These are phyloP conservation scores for Myanophis thanlyinensis DNA, from an alignment of 2,113 vertebrate genomes.

Conservation along the genomic window DNA sequence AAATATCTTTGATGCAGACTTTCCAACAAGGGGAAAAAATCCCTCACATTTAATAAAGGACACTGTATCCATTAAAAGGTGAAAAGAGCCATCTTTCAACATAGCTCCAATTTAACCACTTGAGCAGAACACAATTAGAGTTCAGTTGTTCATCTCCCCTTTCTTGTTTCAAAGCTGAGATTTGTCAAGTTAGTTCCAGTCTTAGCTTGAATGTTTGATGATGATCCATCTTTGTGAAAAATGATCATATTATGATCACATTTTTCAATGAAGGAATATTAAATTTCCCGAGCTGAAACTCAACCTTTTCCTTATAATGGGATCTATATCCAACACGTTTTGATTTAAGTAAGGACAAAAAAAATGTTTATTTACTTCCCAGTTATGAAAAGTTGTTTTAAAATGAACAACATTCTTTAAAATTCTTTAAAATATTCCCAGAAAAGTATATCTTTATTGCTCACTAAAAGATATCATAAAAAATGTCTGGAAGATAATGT, in stretches of 20 bases:
- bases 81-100: conserved; percentile 34
- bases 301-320: accelerated
- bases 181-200: conserved; percentile 18
- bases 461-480: not conserved
- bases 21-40: conserved; percentile 26
- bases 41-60: conserved; percentile 48
- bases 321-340: not conserved
- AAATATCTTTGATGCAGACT: conserved; percentile 43
- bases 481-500: not conserved
- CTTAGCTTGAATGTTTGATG: conserved; percentile 22
- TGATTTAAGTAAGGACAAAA: not conserved
- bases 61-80: conserved; percentile 46
- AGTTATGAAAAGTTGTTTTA: not conserved
- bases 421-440: not conserved
- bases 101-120: conserved; percentile 34
- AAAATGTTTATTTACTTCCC: conserved; percentile 20
- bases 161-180: conserved; percentile 27
- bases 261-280: not conserved
- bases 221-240: conserved; percentile 9
- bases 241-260: not conserved
- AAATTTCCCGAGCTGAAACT: not conserved
- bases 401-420: conserved; percentile 23
- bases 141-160: conserved; percentile 36
- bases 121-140: conserved; percentile 50
- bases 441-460: not conserved